Conservation (phyloP, 2,888 invertebrate genomes). For the Vesta saturnalis region DNA sequence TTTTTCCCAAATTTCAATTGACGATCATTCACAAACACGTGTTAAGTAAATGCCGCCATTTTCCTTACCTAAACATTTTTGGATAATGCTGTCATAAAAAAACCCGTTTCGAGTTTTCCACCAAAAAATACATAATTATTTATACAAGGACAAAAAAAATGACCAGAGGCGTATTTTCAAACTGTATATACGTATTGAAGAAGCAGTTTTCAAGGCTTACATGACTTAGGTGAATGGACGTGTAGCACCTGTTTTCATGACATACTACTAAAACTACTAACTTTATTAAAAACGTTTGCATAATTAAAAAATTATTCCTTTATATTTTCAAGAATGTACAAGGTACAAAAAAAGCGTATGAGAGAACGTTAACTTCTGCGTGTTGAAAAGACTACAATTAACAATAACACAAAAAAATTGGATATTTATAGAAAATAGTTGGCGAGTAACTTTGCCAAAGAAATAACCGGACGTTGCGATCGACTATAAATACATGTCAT, state of each 20-base stretch:
- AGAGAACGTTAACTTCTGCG: neutral
- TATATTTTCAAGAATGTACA: neutral
- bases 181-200: slow-evolving; percentile 18
- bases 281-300: slow-evolving; percentile 7
- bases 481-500: neutral
- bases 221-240: slow-evolving; percentile 45
- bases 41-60: neutral
- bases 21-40: neutral
- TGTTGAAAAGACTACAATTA: slow-evolving; percentile 3
- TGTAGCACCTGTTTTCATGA: slow-evolving; percentile 53
- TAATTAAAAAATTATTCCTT: neutral
- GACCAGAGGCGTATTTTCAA: slow-evolving; percentile 21
- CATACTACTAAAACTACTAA: slow-evolving; percentile 38
- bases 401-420: neutral
- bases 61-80: no score
- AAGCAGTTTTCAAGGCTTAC: slow-evolving; percentile 45
- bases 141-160: slow-evolving; percentile 24
- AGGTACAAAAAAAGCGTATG: neutral
- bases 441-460: neutral
- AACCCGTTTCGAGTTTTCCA: no score
- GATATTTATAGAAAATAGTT: slow-evolving; percentile 15
- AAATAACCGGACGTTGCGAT: neutral
- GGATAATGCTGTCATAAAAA: no score
- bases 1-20: neutral
- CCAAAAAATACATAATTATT: slow-evolving; percentile 24